phyloP scores from a whole-genome alignment of 2,113 vertebrate genomes.

The Pipra filicauda region DNA sequence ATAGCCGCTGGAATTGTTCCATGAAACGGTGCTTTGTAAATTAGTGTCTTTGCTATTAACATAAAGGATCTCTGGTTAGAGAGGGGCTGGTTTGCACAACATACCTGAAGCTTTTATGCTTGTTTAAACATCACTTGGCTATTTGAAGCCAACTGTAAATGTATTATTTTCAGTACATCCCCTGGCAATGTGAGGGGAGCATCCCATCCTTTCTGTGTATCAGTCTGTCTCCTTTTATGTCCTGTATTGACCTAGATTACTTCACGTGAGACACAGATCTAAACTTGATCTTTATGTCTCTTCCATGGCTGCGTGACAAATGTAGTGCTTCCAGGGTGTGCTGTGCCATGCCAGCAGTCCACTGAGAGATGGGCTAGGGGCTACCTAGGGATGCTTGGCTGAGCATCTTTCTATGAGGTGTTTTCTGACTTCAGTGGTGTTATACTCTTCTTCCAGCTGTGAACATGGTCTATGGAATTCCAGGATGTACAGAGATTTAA shows the following conservation, averaged over 20 bases:
- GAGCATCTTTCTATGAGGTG: not conserved
- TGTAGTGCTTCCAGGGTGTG: not conserved
- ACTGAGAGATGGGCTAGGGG: not conserved
- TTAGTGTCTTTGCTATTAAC: not conserved
- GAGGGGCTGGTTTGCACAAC: not conserved
- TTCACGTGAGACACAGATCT: not conserved
- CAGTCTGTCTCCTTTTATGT: not conserved
- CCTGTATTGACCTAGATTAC: not conserved
- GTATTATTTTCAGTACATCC: not conserved
- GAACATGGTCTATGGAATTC: not conserved
- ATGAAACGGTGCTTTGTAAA: not conserved
- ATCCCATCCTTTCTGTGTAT: not conserved
- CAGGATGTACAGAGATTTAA: not conserved
- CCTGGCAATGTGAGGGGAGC: not conserved
- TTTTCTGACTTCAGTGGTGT: not conserved
- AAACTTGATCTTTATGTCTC: not conserved
- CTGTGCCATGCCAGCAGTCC: not conserved
- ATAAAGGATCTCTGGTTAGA: not conserved
- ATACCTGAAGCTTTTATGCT: not conserved
- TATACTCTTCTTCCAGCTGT: not conserved
- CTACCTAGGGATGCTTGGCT: not conserved
- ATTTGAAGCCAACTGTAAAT: not conserved
- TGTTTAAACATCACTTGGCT: not conserved
- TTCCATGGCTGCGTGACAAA: not conserved
- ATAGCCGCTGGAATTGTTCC: not conserved